A percentile compares a stretch with the other conserved stretches of the same genome.
Conservation (phyloP, 2,113 vertebrate species). For the Marmota flaviventris region DNA sequence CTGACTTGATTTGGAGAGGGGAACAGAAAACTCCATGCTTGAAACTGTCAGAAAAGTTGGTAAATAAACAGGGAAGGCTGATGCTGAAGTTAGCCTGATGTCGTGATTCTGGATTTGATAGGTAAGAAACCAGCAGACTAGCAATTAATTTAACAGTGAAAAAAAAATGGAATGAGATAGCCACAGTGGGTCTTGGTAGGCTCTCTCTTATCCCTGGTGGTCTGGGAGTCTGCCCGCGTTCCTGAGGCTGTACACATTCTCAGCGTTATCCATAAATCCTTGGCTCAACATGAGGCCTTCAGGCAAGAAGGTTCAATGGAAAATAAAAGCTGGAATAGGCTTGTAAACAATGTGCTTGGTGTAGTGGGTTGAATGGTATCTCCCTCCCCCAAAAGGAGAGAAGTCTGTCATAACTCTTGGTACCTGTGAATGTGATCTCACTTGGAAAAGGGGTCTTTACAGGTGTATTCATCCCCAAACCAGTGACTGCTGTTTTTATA, state of each 20-base stretch:
- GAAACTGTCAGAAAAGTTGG: slow-evolving; percentile 6
- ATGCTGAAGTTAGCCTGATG: not conserved
- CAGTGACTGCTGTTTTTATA: not conserved
- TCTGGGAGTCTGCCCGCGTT: not conserved
- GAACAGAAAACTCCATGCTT: not conserved
- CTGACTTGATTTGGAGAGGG: not conserved
- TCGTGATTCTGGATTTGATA: not conserved
- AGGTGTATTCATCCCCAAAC: not conserved
- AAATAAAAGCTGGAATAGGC: not conserved
- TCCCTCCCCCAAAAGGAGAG: not conserved
- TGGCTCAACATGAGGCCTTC: not conserved
- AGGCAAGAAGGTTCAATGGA: not conserved
- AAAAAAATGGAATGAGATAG: not conserved
- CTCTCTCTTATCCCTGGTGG: not conserved
- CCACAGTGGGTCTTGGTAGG: not conserved
- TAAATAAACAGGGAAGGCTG: not conserved
- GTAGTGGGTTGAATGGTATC: not conserved
- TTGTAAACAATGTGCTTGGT: not conserved
- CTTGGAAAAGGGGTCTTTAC: slow-evolving; percentile 28
- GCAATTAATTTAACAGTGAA: not conserved
- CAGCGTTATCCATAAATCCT: not conserved
- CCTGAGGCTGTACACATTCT: not conserved
- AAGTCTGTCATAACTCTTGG: not conserved
- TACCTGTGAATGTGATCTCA: not conserved
- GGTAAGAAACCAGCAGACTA: not conserved